These are phyloP conservation scores for Hyles vespertilio DNA, from an alignment of 1,140 invertebrate genomes.

Conservation along the genomic window DNA sequence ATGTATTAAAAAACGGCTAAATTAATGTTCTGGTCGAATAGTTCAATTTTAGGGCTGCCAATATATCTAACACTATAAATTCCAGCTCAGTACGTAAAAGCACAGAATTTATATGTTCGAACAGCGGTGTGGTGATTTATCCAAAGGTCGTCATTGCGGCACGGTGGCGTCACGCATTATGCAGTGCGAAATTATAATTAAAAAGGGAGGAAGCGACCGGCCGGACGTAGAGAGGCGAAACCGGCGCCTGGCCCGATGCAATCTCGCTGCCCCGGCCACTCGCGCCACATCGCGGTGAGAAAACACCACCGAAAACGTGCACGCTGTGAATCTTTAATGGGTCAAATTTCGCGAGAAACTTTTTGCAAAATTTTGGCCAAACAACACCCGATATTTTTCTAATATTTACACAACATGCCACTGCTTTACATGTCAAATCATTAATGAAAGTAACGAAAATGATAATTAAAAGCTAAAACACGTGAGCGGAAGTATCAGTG, in stretches of 20 bases:
- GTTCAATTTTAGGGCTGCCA: too few relatives aligned
- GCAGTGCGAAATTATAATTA: constrained; percentile 44
- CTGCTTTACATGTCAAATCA: too few relatives aligned
- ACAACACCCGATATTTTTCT: too few relatives aligned
- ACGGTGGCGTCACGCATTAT: constrained; percentile 24
- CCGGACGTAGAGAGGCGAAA: constrained; percentile 57
- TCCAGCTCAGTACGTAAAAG: not conserved
- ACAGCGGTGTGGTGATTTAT: not conserved
- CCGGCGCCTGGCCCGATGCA: constrained; percentile 61
- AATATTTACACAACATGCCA: too few relatives aligned
- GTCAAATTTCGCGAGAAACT: constrained; percentile 36
- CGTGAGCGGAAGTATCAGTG: too few relatives aligned
- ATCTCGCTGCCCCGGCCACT: constrained; percentile 45
- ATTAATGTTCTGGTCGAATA: too few relatives aligned
- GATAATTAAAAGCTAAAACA: too few relatives aligned
- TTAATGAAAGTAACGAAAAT: too few relatives aligned
- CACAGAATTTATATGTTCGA: not conserved
- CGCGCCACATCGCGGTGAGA: constrained; percentile 46
- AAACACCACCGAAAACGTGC: constrained; percentile 50
- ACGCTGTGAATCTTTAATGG: constrained; percentile 50
- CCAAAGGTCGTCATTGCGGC: not conserved
- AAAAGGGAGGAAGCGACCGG: constrained; percentile 57
- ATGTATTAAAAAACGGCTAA: too few relatives aligned
- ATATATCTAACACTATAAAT: too few relatives aligned
- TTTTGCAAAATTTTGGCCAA: not conserved